Conservation (phyloP, 2,113 vertebrate species). For the Artemisiospiza belli region DNA sequence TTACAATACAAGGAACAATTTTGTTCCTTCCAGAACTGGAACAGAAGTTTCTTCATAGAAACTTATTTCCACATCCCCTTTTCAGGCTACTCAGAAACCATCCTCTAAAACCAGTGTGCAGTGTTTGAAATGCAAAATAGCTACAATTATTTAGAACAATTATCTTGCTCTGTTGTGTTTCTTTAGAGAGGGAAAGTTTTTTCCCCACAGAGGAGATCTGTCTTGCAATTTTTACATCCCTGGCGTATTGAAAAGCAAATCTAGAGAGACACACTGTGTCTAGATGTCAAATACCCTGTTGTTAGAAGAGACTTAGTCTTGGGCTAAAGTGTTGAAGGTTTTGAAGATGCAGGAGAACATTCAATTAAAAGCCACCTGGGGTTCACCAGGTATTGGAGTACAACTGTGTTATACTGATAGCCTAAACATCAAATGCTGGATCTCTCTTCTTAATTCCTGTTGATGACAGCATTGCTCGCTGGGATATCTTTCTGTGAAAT, state of each 20-base stretch:
- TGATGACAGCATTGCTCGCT: not conserved
- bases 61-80: not conserved
- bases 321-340: not conserved
- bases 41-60: not conserved
- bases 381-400: not conserved
- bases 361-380: slow-evolving; percentile 37
- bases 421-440: not conserved
- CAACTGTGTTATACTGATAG: not conserved
- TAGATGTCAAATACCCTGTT: not conserved
- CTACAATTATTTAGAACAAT: not conserved
- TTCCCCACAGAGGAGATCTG: not conserved
- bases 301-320: not conserved
- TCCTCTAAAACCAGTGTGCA: not conserved
- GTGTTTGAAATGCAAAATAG: not conserved
- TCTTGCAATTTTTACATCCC: not conserved
- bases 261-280: not conserved
- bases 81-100: not conserved
- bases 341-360: not conserved
- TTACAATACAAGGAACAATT: not conserved
- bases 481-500: not conserved
- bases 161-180: not conserved
- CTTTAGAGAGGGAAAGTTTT: not conserved
- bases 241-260: not conserved
- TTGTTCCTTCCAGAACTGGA: not conserved
- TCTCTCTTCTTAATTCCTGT: slow-evolving; percentile 1